These are phyloP conservation scores for Anguilla marmorata DNA, from an alignment of 2,797 vertebrate genomes.

Conservation along the genomic window DNA sequence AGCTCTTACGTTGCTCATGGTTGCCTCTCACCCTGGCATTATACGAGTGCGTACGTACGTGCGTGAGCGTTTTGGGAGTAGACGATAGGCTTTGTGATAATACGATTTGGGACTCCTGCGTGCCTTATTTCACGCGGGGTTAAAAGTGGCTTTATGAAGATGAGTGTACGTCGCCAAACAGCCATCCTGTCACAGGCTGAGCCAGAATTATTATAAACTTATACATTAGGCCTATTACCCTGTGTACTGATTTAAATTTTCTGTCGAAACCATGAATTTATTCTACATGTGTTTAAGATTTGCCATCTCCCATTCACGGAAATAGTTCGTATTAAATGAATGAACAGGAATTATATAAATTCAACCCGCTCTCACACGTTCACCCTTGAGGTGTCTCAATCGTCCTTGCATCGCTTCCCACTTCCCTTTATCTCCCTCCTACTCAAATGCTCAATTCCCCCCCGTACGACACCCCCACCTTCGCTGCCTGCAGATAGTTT, in stretches of 20 bases:
- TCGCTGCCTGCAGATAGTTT: constrained; percentile 22
- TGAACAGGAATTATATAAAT: background rate
- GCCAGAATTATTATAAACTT: background rate
- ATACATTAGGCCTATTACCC: background rate
- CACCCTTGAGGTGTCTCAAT: constrained; percentile 37
- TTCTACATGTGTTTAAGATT: background rate
- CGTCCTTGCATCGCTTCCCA: constrained; percentile 35
- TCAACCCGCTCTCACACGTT: background rate
- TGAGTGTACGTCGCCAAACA: background rate
- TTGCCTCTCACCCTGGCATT: background rate
- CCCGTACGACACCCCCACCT: constrained; percentile 16
- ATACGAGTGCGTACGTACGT: background rate
- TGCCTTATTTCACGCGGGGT: background rate
- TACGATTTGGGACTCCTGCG: background rate
- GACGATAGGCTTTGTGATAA: background rate
- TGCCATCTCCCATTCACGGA: background rate
- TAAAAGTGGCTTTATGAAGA: background rate
- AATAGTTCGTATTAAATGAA: background rate
- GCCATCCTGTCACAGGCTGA: background rate
- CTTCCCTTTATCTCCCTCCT: constrained; percentile 24
- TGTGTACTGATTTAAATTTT: background rate
- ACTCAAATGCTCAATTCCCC: constrained; percentile 24
- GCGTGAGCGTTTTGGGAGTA: background rate
- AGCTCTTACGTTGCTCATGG: too few relatives aligned
- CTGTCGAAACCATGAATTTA: background rate